These are phyloP conservation scores for Fringilla coelebs DNA, from an alignment of 2,797 vertebrate genomes.

Conservation along the genomic window DNA sequence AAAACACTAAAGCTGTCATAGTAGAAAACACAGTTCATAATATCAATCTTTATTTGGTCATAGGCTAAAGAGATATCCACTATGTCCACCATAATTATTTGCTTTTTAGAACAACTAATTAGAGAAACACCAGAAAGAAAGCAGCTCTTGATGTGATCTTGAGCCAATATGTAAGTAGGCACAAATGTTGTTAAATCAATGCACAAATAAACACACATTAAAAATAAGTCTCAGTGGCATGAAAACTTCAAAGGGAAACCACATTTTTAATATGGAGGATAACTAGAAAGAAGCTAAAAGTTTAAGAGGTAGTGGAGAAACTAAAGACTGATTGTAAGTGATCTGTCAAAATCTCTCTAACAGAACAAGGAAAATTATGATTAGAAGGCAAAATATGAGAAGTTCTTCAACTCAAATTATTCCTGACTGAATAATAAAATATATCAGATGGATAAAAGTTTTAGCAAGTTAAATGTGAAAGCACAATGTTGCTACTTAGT, in stretches of 20 bases:
- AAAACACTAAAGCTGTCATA: not conserved
- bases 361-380: not conserved
- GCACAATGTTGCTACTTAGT: not conserved
- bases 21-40: not conserved
- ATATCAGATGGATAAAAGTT: not conserved
- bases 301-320: not conserved
- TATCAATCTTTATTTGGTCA: not conserved
- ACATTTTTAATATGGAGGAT: not conserved
- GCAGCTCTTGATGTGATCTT: not conserved
- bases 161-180: not conserved
- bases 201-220: not conserved
- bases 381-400: not conserved
- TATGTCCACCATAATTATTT: not conserved
- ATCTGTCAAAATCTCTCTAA: not conserved
- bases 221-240: not conserved
- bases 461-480: not conserved
- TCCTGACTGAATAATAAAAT: not conserved
- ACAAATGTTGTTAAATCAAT: not conserved
- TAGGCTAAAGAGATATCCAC: not conserved
- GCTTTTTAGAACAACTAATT: not conserved
- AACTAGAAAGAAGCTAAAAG: not conserved
- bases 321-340: not conserved
- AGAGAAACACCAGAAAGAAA: not conserved
- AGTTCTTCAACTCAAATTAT: not conserved
- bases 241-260: not conserved